Evolutionary conservation across 1,140 invertebrate genomes (phyloP).

Genomic region (Trialeurodes vaporariorum): DNA sequence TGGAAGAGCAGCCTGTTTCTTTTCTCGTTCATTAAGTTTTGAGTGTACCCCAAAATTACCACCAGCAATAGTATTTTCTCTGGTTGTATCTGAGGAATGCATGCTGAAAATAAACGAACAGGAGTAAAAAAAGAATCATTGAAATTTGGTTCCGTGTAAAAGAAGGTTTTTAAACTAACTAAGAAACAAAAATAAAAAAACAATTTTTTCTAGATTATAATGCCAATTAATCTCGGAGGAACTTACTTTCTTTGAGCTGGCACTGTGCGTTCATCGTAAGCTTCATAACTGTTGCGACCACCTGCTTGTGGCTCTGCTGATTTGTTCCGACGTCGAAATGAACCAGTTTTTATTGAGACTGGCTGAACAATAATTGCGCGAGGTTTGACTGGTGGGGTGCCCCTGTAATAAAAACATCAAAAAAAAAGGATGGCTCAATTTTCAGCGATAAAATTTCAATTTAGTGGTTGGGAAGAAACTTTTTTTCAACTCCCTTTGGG

Average conservation of each 20-base stretch:
- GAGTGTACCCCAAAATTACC: conserved; percentile 8
- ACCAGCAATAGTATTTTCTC: conserved; percentile 10
- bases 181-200: conserved; percentile 12
- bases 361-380: conserved; percentile 17
- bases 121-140: conserved; percentile 9
- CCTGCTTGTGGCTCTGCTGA: conserved; percentile 39
- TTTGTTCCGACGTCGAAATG: conserved; percentile 57
- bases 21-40: conserved; percentile 71
- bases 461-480: no score
- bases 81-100: conserved; percentile 10
- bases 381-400: conserved; percentile 6
- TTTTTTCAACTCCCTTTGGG: no score
- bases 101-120: conserved; percentile 8
- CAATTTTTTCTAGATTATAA: no score
- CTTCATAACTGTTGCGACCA: conserved; percentile 60
- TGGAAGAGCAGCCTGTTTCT: conserved; percentile 77
- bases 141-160: no score
- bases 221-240: no score
- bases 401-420: background rate
- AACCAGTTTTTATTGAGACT: conserved; percentile 32
- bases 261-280: conserved; percentile 72
- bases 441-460: no score
- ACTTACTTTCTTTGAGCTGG: conserved; percentile 69
- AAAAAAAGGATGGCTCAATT: background rate
- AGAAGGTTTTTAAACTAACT: no score